These are phyloP conservation scores for Siniperca undulata DNA, from an alignment of 2,797 vertebrate genomes.

Conservation along the genomic window DNA sequence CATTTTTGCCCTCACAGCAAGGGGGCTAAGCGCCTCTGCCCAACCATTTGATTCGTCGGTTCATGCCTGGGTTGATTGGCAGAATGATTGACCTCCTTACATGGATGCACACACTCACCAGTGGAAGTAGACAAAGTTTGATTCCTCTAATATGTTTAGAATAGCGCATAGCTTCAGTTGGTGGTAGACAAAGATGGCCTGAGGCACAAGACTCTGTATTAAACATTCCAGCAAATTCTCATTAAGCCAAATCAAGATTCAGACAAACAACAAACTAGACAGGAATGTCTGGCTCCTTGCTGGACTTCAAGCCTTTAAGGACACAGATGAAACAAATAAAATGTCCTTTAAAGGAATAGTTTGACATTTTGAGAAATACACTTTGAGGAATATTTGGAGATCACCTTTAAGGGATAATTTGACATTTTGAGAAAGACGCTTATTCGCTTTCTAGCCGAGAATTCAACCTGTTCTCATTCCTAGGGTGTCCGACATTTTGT, in stretches of 20 bases:
- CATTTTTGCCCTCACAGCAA: constrained; percentile 25
- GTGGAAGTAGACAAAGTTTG: constrained; percentile 14
- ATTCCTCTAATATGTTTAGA: constrained; percentile 38
- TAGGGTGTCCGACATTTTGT: no score
- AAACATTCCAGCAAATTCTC: constrained; percentile 67
- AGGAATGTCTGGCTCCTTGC: constrained; percentile 60
- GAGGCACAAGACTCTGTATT: constrained; percentile 46
- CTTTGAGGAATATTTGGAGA: no score
- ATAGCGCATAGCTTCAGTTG: constrained; percentile 26
- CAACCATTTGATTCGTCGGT: constrained; percentile 2
- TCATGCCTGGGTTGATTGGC: constrained; percentile 11
- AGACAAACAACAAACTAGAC: constrained; percentile 45
- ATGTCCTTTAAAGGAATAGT: not conserved
- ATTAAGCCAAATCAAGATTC: constrained; percentile 64
- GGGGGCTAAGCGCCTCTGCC: constrained; percentile 35
- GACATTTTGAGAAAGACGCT: not conserved
- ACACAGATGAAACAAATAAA: constrained; percentile 17
- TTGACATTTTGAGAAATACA: not conserved
- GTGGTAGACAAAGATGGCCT: constrained; percentile 42
- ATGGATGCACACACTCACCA: not conserved
- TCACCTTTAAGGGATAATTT: not conserved
- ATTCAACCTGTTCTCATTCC: no score
- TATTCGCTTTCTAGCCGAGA: not conserved
- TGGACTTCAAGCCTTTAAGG: constrained; percentile 23
- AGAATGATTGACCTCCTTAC: constrained; percentile 18